Conservation (phyloP, 2,797 vertebrate species). For the Oryzias dopingdopingensis region DNA sequence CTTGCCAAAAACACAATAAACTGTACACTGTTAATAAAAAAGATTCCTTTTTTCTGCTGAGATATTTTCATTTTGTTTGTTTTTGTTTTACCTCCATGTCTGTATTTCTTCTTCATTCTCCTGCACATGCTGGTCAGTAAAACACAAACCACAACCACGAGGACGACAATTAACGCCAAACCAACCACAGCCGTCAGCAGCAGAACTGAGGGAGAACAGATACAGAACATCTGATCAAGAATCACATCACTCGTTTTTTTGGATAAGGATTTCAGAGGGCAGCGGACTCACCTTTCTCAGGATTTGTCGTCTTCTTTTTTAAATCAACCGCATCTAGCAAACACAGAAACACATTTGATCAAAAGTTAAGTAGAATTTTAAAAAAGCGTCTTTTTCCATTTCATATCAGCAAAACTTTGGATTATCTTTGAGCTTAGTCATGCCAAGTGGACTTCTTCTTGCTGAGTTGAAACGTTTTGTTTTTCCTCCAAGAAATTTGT, state of each 20-base stretch:
- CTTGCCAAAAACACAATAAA: too few species aligned
- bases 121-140: slow-evolving; percentile 37
- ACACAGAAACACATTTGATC: background rate
- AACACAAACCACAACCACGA: slow-evolving; percentile 24
- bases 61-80: background rate
- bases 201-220: slow-evolving; percentile 29
- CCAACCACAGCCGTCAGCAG: slow-evolving; percentile 18
- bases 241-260: too few species aligned
- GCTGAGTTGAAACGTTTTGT: too few species aligned
- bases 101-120: slow-evolving; percentile 26
- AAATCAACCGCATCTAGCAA: slow-evolving; percentile 25
- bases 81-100: slow-evolving; percentile 11
- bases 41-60: too few species aligned
- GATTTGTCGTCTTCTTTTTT: slow-evolving; percentile 11
- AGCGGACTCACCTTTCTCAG: slow-evolving; percentile 34
- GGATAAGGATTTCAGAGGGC: background rate
- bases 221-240: background rate
- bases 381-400: too few species aligned
- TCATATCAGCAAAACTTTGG: too few species aligned
- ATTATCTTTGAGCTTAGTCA: too few species aligned
- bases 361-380: background rate
- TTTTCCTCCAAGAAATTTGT: too few species aligned
- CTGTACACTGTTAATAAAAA: too few species aligned
- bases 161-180: slow-evolving; percentile 11
- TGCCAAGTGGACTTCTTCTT: too few species aligned